A percentile compares a stretch with the other conserved stretches of the same genome.
Evolutionary conservation across 1,140 invertebrate species (phyloP).

Genomic region (Coelopa frigida): DNA sequence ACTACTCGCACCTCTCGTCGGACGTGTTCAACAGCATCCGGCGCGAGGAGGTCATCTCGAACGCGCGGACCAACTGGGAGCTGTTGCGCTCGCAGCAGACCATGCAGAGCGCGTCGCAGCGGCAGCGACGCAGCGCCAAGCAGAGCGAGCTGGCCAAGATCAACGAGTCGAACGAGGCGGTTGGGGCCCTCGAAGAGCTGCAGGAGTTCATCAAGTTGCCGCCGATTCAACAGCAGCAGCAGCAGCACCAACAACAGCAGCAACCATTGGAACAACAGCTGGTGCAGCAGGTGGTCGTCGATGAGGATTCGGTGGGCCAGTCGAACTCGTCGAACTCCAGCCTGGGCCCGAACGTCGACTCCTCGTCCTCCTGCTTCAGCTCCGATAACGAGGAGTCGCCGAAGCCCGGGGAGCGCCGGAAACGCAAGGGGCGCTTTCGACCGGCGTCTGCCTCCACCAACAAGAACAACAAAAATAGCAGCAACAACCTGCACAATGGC

Average conservation of each 20-base stretch:
- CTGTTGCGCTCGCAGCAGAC: constrained; percentile 57
- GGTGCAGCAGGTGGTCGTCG: neutral
- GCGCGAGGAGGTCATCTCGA: constrained; percentile 70
- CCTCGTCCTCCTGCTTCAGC: constrained; percentile 55
- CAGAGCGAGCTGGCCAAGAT: constrained; percentile 31
- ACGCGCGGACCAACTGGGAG: constrained; percentile 76
- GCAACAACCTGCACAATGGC: neutral
- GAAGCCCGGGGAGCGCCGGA: neutral
- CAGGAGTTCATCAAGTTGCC: constrained; percentile 54
- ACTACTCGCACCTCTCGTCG: constrained; percentile 59
- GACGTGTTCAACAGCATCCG: constrained; percentile 58
- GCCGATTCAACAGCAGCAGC: constrained; percentile 55
- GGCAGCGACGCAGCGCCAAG: constrained; percentile 21
- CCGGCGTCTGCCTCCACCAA: constrained; percentile 17
- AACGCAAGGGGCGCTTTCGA: too few species aligned
- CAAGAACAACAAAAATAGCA: neutral
- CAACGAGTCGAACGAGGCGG: constrained; percentile 31
- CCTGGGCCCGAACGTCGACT: constrained; percentile 58
- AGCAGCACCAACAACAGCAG: constrained; percentile 7
- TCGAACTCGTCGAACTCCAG: constrained; percentile 51
- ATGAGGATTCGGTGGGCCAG: constrained; percentile 32
- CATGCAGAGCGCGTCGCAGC: constrained; percentile 47
- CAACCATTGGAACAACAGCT: constrained; percentile 12
- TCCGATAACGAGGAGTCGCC: constrained; percentile 47
- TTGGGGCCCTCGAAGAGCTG: constrained; percentile 17